Base-by-base conservation (phyloP, 2,113 vertebrate species). In the Alosa alosa region DNA sequence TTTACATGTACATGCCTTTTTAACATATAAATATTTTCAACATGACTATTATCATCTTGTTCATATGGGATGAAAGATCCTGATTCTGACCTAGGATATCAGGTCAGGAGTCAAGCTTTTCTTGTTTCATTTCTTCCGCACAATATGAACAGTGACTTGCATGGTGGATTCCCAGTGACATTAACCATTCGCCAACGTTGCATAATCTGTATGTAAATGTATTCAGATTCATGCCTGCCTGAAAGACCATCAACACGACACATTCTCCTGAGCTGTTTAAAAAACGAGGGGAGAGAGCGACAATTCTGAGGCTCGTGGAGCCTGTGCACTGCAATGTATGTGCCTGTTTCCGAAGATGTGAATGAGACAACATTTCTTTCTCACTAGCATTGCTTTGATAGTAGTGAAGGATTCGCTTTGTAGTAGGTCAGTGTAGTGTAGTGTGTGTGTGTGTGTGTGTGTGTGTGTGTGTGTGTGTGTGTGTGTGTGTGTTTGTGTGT, bases 131-230 rank as follows among this genome's bases (percentile, higher is more conserved):
- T 13, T 41, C 41, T 44, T 10, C 44, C 50, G 6, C 31, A 60
- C n/a, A 36, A 45, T 50, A 6, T 50, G 88, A 89, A 90, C 89
- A 86, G 85, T 90, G 88, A 87, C 52, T 60, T 86, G 85, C 85
- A 36, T 60, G 49, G 50, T 82, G 87, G 83, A 82, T 89, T 90
- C 92, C 89, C 91, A 88, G 89, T 39, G 84, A 85, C 83, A 72
- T 64, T 55, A 83, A 84, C 86, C 86, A 84, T 89, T 87, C 88
- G 93, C 91, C 88, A 93, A 86, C 83, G 0, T 57, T 81, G 90
- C 93, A 87, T 93, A 91, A 91, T 95, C 92, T 94, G 86, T 93
- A 96, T 96, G 94, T 91, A 95, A 95, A 96, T 96, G 88, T 95
- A 94, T 96, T 95, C 85, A 85, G 13, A 95, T 94, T 82, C 92